Evolutionary conservation across 2,888 invertebrate genomes (phyloP).

Genomic region (Prosopocoilus inquinatus): DNA sequence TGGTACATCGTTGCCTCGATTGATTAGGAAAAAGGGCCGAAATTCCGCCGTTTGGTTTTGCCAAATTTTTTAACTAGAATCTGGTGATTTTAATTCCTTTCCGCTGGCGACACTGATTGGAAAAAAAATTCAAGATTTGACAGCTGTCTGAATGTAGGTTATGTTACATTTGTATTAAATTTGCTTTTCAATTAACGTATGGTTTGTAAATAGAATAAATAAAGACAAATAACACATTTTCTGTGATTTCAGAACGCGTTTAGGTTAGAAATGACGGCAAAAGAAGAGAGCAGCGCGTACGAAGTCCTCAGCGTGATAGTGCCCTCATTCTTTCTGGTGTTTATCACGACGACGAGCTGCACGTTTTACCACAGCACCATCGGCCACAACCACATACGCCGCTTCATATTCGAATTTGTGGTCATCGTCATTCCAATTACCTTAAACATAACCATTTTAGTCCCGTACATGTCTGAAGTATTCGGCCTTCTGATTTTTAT

Average conservation of each 20-base stretch:
- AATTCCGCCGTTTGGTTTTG: no score
- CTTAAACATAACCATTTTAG: constrained; percentile 56
- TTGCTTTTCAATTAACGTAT: background rate
- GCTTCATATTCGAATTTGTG: constrained; percentile 56
- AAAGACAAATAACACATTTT: background rate
- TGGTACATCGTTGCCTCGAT: no score
- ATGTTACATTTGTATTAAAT: background rate
- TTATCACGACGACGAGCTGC: constrained; percentile 38
- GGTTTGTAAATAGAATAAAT: background rate
- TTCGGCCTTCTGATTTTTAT: constrained; percentile 10
- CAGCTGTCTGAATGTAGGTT: background rate
- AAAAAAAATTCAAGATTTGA: background rate
- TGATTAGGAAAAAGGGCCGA: no score
- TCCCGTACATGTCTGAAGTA: constrained; percentile 43
- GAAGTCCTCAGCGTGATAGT: constrained; percentile 51
- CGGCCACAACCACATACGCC: constrained; percentile 16
- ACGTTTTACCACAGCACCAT: constrained; percentile 27
- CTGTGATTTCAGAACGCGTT: background rate
- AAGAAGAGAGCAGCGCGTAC: constrained; percentile 40
- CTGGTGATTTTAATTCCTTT: no score
- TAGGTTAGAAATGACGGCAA: constrained; percentile 1
- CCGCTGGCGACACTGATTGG: no score
- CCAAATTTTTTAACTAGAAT: no score
- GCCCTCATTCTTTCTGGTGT: constrained; percentile 41
- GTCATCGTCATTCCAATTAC: constrained; percentile 58